Evolutionary conservation across 2,888 invertebrate species (phyloP).

Genomic region (Biston stratarius): DNA sequence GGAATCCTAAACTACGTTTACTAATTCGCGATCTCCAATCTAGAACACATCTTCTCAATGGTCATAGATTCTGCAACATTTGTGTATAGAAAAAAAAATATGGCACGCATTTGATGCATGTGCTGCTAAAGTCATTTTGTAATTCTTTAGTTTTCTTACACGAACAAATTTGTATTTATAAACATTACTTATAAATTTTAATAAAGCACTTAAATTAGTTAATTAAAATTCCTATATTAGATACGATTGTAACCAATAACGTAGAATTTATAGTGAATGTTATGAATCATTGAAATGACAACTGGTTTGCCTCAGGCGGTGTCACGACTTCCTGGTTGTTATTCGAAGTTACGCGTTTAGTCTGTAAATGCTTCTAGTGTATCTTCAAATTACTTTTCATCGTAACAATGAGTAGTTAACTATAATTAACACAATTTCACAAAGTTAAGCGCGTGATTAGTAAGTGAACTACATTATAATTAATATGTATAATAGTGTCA

Average conservation of each 20-base stretch:
- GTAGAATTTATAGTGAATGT: conserved; percentile 21
- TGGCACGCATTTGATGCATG: no score
- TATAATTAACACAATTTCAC: conserved; percentile 2
- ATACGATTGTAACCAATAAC: conserved; percentile 5
- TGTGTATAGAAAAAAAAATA: no score
- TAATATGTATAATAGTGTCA: background rate
- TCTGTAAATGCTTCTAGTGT: background rate
- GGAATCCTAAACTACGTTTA: no score
- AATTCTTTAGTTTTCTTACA: background rate
- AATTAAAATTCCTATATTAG: conserved; percentile 7
- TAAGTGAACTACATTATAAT: background rate
- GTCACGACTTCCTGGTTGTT: conserved; percentile 38
- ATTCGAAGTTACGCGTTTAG: conserved; percentile 15
- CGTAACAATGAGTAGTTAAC: conserved; percentile 7
- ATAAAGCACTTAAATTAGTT: conserved; percentile 13
- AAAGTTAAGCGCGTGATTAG: background rate
- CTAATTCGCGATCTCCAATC: no score
- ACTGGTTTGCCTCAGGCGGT: conserved; percentile 24
- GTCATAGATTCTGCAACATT: no score
- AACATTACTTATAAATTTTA: conserved; percentile 5
- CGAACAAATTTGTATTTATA: background rate
- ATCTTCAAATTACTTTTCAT: conserved; percentile 5
- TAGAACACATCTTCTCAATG: no score
- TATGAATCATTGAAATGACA: conserved; percentile 27
- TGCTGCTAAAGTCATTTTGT: background rate